These are phyloP conservation scores for Bovichtus variegatus DNA, from an alignment of 2,797 vertebrate genomes.

Conservation along the genomic window DNA sequence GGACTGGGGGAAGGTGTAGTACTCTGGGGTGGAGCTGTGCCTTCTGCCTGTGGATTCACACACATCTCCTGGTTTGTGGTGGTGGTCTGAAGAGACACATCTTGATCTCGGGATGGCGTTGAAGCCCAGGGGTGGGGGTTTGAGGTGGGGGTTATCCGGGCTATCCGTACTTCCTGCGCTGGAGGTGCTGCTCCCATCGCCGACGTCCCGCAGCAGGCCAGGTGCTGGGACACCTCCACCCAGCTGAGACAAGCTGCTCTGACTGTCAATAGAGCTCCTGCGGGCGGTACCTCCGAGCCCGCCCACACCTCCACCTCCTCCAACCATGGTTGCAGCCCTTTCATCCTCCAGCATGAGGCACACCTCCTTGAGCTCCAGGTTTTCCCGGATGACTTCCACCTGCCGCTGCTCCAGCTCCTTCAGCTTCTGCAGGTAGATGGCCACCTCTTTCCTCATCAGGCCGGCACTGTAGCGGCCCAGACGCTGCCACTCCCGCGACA, in stretches of 20 bases:
- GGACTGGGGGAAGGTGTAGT: constrained; percentile 89
- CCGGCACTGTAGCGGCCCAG: constrained; percentile 93
- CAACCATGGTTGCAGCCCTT: constrained; percentile 76
- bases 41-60: constrained; percentile 85
- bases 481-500: constrained; percentile 96
- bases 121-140: constrained; percentile 64
- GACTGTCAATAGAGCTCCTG: constrained; percentile 93
- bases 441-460: constrained; percentile 95
- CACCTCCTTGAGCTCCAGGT: constrained; percentile 94
- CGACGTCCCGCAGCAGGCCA: constrained; percentile 89
- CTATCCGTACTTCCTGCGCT: constrained; percentile 94
- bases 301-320: not conserved
- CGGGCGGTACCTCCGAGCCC: constrained; percentile 79
- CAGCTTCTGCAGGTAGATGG: constrained; percentile 93
- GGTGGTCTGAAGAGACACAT: constrained; percentile 79
- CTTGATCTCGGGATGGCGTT: constrained; percentile 22
- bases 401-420: constrained; percentile 94
- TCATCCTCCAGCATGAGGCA: constrained; percentile 96
- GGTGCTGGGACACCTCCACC: constrained; percentile 70
- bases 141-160: constrained; percentile 88
- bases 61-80: constrained; percentile 54
- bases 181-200: constrained; percentile 96
- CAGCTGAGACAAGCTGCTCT: constrained; percentile 90
- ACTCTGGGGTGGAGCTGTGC: constrained; percentile 91
- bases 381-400: constrained; percentile 93